These are phyloP conservation scores for Sipha maydis DNA, from an alignment of 2,888 invertebrate genomes.

Conservation along the genomic window DNA sequence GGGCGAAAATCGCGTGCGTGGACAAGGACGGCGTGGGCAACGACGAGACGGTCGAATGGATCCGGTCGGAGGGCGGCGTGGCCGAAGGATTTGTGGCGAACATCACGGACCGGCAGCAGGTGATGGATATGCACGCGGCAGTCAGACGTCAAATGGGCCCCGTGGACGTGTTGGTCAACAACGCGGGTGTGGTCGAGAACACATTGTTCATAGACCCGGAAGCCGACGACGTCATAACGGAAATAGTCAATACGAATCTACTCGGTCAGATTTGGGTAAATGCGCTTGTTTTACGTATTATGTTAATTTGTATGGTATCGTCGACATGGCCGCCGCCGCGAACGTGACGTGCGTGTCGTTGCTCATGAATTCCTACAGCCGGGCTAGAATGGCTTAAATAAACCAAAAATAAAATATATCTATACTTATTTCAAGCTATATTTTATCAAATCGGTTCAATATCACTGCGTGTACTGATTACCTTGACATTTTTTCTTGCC, in stretches of 20 bases:
- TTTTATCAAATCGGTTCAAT: too few species aligned
- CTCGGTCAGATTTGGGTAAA: constrained; percentile 63
- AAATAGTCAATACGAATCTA: constrained; percentile 62
- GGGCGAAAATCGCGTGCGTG: constrained; percentile 58
- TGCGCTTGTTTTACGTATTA: constrained; percentile 1
- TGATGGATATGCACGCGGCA: constrained; percentile 40
- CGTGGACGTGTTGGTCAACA: constrained; percentile 64
- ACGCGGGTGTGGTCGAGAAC: constrained; percentile 61
- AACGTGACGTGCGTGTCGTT: too few species aligned
- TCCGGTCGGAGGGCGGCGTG: not conserved
- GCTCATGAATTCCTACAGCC: too few species aligned
- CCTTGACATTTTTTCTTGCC: too few species aligned
- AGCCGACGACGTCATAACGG: constrained; percentile 31
- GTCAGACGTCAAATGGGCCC: constrained; percentile 62
- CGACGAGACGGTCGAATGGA: constrained; percentile 1
- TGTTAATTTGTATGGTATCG: too few species aligned
- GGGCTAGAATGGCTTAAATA: too few species aligned
- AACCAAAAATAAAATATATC: too few species aligned
- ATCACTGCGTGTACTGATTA: too few species aligned
- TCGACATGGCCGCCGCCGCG: too few species aligned
- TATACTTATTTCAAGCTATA: too few species aligned
- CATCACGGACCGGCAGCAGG: constrained; percentile 59
- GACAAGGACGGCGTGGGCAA: constrained; percentile 57
- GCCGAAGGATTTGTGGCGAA: constrained; percentile 61
- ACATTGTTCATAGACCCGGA: constrained; percentile 41